Percentiles rank a stretch among this genome's conserved stretches.
Conservation (phyloP, 2,113 vertebrate genomes). For the Halcyon malimbica region DNA sequence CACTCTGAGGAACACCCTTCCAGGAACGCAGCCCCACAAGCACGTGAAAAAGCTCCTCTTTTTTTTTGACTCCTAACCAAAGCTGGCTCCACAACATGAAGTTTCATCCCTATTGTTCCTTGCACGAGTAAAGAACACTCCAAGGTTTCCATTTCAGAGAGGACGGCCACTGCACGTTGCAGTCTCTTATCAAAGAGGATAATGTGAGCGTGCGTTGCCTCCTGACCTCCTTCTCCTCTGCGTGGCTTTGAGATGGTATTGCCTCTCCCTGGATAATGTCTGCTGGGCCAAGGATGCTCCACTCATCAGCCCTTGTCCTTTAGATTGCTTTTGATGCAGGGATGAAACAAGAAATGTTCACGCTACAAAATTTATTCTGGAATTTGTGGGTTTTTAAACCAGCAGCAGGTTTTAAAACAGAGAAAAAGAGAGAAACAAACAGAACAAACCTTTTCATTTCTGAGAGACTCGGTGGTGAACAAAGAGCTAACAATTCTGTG, state of each 20-base stretch:
- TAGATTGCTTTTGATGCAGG: background rate
- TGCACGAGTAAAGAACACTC: background rate
- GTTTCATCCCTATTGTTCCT: background rate
- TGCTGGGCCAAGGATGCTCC: background rate
- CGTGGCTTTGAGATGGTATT: background rate
- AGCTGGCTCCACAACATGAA: background rate
- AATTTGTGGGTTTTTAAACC: background rate
- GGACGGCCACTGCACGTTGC: background rate
- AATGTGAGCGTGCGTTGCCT: background rate
- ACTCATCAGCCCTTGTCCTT: background rate
- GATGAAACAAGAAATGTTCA: background rate
- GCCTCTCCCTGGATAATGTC: background rate
- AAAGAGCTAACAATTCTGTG: background rate
- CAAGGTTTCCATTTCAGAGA: background rate
- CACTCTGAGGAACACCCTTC: background rate
- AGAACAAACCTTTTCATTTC: background rate
- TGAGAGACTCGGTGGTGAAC: background rate
- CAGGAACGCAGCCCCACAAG: background rate
- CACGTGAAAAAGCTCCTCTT: background rate
- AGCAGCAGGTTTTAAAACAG: background rate
- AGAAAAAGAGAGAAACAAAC: background rate
- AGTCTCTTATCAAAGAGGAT: background rate
- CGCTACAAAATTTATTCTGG: background rate
- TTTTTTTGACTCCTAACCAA: background rate
- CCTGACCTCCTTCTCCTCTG: background rate